Evolutionary conservation across 1,140 invertebrate genomes (phyloP).

Genomic region (Bombus pyrosoma): DNA sequence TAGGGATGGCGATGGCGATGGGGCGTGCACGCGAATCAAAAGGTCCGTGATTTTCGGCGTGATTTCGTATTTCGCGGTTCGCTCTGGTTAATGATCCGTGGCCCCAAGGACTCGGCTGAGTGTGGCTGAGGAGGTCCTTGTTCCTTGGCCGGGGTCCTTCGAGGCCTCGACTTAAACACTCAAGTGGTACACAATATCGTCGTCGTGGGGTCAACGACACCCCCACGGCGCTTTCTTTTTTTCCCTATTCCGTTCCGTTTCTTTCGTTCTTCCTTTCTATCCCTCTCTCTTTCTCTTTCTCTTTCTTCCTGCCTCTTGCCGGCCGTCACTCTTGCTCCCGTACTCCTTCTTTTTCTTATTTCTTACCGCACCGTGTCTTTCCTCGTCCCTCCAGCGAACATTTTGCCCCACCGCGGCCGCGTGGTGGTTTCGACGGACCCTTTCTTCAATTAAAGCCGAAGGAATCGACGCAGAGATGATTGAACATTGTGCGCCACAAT

Average conservation of each 20-base stretch:
- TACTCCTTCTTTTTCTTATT: background rate
- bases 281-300: conserved; percentile 21
- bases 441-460: conserved; percentile 76
- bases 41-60: conserved; percentile 73
- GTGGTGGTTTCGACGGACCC: conserved; percentile 53
- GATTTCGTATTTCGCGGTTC: conserved; percentile 76
- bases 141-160: conserved; percentile 73
- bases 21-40: conserved; percentile 58
- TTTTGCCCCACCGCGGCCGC: conserved; percentile 36
- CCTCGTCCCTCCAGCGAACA: conserved; percentile 22
- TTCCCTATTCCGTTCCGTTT: conserved; percentile 28
- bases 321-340: conserved; percentile 7
- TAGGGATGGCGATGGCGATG: conserved; percentile 1
- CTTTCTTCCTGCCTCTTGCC: conserved; percentile 14
- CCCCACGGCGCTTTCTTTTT: conserved; percentile 58
- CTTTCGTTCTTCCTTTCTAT: conserved; percentile 28
- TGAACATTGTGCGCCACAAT: conserved; percentile 75
- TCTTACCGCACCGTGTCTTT: background rate
- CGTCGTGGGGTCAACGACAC: conserved; percentile 70
- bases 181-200: conserved; percentile 80
- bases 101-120: conserved; percentile 76
- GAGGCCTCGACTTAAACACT: conserved; percentile 76
- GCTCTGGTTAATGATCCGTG: conserved; percentile 79
- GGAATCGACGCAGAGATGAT: conserved; percentile 71
- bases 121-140: conserved; percentile 79